These are phyloP conservation scores for Micromesistius poutassou DNA, from an alignment of 2,797 vertebrate genomes.

Conservation along the genomic window DNA sequence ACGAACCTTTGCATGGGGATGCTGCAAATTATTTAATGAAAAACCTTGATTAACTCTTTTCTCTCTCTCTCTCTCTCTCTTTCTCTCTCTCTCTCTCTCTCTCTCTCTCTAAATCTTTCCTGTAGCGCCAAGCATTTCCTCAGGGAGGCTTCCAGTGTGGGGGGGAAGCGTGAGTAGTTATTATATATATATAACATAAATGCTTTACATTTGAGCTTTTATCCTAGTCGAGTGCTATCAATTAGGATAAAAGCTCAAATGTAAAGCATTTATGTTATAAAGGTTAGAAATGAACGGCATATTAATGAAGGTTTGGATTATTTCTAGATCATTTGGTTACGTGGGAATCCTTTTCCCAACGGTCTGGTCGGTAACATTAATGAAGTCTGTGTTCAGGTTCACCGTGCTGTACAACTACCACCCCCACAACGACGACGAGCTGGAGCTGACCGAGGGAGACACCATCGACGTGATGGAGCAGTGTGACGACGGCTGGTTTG, in stretches of 20 bases:
- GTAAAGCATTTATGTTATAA: neutral
- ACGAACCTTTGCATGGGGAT: neutral
- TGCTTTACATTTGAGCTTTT: no score
- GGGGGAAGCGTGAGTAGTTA: constrained; percentile 75
- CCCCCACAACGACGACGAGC: constrained; percentile 94
- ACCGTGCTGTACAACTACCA: constrained; percentile 95
- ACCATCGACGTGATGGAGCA: constrained; percentile 96
- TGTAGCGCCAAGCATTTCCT: constrained; percentile 53
- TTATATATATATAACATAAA: no score
- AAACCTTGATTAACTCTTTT: neutral
- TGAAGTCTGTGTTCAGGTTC: constrained; percentile 73
- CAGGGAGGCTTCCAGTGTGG: constrained; percentile 71
- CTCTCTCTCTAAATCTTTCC: constrained; percentile 7
- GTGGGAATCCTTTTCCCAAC: neutral
- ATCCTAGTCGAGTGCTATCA: no score
- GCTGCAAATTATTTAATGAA: neutral
- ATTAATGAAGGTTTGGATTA: neutral
- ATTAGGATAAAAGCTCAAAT: neutral
- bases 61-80: constrained; percentile 15
- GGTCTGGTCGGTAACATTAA: neutral
- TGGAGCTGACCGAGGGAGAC: constrained; percentile 96
- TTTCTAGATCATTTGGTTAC: neutral
- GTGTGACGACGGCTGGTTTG: constrained; percentile 99
- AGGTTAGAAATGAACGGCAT: neutral
- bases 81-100: constrained; percentile 30